phyloP scores from a whole-genome alignment of 64 coral and sea anemone species.

The Dendronephthya gigantea region DNA sequence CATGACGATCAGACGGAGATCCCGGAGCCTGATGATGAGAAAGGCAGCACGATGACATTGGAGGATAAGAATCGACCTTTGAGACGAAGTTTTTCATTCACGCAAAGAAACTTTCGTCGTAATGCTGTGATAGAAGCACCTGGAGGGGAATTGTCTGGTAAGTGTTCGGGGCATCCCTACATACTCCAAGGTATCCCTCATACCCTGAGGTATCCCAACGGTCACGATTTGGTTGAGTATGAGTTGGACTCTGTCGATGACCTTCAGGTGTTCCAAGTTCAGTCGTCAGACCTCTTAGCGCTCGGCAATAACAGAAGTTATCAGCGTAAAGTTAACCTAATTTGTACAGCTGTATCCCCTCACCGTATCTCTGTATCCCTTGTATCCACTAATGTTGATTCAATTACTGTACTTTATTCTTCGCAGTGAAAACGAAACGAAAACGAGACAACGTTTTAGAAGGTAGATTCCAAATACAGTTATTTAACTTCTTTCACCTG shows the following conservation, averaged over 20 bases:
- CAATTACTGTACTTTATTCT: neutral
- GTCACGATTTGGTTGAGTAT: too few relatives aligned
- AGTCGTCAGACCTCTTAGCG: too few relatives aligned
- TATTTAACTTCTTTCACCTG: neutral
- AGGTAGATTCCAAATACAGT: neutral
- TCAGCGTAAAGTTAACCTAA: too few relatives aligned
- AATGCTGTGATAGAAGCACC: conserved; percentile 1
- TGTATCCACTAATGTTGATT: too few relatives aligned
- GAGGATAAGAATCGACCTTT: neutral
- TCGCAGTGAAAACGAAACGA: neutral
- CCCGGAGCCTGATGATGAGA: neutral
- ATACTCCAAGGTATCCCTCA: neutral
- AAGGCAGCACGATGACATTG: neutral
- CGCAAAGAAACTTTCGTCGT: neutral
- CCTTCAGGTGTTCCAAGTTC: too few relatives aligned
- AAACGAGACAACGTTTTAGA: conserved; percentile 2
- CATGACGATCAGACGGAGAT: neutral
- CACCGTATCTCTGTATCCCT: too few relatives aligned
- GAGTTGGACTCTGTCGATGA: too few relatives aligned
- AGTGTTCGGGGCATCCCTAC: neutral
- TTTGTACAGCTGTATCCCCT: too few relatives aligned
- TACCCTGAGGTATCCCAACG: too few relatives aligned
- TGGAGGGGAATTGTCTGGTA: neutral
- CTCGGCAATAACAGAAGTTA: too few relatives aligned
- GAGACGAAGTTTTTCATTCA: neutral